These are phyloP conservation scores for Orussus abietinus DNA, from an alignment of 1,140 invertebrate genomes.

Conservation along the genomic window DNA sequence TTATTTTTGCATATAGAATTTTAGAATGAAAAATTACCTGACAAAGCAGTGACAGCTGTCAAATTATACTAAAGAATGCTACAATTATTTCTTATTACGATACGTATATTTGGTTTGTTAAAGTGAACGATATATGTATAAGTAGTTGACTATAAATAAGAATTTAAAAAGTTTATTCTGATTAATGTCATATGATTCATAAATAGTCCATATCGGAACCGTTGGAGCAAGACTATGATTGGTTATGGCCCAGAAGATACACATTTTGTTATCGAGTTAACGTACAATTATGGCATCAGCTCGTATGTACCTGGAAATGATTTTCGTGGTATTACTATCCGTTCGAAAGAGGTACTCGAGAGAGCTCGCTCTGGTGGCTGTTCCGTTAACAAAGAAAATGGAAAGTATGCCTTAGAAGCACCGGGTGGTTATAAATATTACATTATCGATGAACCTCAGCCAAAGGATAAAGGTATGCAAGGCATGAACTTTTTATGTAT, in stretches of 20 bases:
- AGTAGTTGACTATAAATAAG: too few species aligned
- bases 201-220: conserved; percentile 88
- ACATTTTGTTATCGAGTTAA: conserved; percentile 95
- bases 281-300: conserved; percentile 94
- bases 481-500: conserved; percentile 15
- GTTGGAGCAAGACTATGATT: conserved; percentile 99
- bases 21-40: too few species aligned
- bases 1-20: conserved; percentile 6
- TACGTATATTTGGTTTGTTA: too few species aligned
- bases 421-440: conserved; percentile 91
- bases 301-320: conserved; percentile 86
- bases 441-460: conserved; percentile 69
- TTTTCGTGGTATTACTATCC: conserved; percentile 82
- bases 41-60: too few species aligned
- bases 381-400: conserved; percentile 62
- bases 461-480: conserved; percentile 56
- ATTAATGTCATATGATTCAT: too few species aligned
- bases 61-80: too few species aligned
- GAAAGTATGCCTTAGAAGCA: conserved; percentile 62
- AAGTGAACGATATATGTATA: too few species aligned
- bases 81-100: too few species aligned
- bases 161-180: too few species aligned
- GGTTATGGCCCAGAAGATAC: conserved; percentile 94
- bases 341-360: conserved; percentile 71
- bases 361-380: conserved; percentile 67